phyloP scores from a whole-genome alignment of 1,140 invertebrate species.

The Drosophila funebris region DNA sequence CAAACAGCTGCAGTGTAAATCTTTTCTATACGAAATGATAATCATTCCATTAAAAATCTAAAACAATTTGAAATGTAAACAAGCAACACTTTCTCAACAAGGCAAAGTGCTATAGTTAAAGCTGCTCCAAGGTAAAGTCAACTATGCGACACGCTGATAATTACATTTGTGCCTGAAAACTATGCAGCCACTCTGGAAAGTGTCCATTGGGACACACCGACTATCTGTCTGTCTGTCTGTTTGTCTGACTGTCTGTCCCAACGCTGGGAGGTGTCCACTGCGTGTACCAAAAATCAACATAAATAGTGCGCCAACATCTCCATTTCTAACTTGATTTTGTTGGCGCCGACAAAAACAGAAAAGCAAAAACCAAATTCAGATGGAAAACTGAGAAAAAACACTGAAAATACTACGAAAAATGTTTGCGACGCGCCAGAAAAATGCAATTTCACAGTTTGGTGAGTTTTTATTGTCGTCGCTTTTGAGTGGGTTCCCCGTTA shows the following conservation, averaged over 20 bases:
- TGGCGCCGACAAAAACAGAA: conserved; percentile 19
- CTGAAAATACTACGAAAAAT: conserved; percentile 12
- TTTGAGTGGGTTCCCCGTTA: conserved; percentile 52
- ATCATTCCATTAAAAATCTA: neutral
- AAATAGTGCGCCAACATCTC: conserved; percentile 79
- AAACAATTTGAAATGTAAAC: neutral
- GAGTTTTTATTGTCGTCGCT: conserved; percentile 82
- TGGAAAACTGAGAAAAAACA: conserved; percentile 30
- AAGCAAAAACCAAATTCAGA: conserved; percentile 38
- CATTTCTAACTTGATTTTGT: conserved; percentile 80
- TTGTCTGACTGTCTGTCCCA: too few relatives aligned
- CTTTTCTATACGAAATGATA: too few relatives aligned
- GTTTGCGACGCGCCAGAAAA: conserved; percentile 72
- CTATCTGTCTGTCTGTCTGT: too few relatives aligned
- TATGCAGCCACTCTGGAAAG: conserved; percentile 42
- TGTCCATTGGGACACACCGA: conserved; percentile 8
- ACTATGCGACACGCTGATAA: conserved; percentile 46
- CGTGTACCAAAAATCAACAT: conserved; percentile 69
- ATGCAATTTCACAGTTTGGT: conserved; percentile 83
- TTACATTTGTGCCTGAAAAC: conserved; percentile 62
- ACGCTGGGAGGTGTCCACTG: conserved; percentile 30
- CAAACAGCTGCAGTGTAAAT: too few relatives aligned
- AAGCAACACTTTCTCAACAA: neutral
- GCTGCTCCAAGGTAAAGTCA: conserved; percentile 3
- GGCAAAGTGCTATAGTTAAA: conserved; percentile 18